Evolutionary conservation across 1,140 invertebrate genomes (phyloP).

Genomic region (Luehdorfia chinensis): DNA sequence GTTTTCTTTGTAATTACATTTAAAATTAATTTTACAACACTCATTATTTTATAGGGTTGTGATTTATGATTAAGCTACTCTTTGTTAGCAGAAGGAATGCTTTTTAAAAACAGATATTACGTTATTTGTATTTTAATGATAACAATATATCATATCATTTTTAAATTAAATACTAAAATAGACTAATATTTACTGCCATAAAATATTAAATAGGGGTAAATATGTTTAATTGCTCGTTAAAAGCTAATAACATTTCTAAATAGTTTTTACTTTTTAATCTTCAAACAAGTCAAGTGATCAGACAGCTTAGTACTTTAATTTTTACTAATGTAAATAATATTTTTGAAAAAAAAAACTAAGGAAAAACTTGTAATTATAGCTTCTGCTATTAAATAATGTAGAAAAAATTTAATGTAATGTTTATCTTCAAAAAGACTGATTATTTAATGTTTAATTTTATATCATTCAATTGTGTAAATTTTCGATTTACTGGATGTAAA

Average conservation of each 20-base stretch:
- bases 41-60: no score
- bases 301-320: no score
- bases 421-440: constrained; percentile 74
- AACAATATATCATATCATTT: constrained; percentile 5
- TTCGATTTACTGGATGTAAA: constrained; percentile 58
- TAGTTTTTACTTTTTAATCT: no score
- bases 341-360: constrained; percentile 12
- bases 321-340: neutral
- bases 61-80: no score
- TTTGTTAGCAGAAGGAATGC: no score
- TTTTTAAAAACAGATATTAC: no score
- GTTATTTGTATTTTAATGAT: no score
- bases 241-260: no score
- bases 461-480: constrained; percentile 45
- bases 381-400: constrained; percentile 27
- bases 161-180: constrained; percentile 8
- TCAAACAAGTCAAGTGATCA: no score
- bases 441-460: constrained; percentile 57
- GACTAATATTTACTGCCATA: neutral
- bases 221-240: neutral
- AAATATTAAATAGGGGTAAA: neutral
- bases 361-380: constrained; percentile 20
- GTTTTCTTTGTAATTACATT: no score
- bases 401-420: constrained; percentile 32
- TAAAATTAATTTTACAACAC: no score